Evolutionary conservation across 1,140 invertebrate species (phyloP).

Genomic region (Hestina assimilis): DNA sequence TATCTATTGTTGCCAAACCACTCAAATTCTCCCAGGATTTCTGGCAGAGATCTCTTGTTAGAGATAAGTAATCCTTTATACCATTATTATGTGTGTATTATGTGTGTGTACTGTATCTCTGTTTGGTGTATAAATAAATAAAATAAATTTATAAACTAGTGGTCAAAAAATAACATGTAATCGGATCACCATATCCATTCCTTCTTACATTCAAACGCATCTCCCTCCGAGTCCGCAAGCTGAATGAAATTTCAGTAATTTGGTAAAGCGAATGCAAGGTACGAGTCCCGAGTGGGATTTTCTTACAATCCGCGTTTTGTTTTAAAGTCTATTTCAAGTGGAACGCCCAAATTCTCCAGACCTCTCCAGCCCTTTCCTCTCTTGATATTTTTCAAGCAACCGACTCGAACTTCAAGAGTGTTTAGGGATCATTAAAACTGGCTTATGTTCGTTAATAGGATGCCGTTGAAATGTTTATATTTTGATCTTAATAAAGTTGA

Average conservation of each 20-base stretch:
- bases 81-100: no score
- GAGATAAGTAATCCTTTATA: no score
- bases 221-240: conserved; percentile 55
- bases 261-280: conserved; percentile 75
- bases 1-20: no score
- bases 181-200: conserved; percentile 36
- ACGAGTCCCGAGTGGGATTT: conserved; percentile 62
- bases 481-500: conserved; percentile 30
- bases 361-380: conserved; percentile 14
- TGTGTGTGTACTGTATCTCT: no score
- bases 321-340: conserved; percentile 61
- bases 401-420: conserved; percentile 20
- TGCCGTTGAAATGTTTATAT: conserved; percentile 28
- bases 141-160: no score
- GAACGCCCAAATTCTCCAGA: conserved; percentile 40
- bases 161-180: no score
- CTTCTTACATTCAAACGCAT: conserved; percentile 30
- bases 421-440: conserved; percentile 36
- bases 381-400: conserved; percentile 14
- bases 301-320: conserved; percentile 71
- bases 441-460: conserved; percentile 34
- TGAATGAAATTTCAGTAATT: conserved; percentile 77
- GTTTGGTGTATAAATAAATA: no score
- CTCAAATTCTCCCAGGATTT: no score
- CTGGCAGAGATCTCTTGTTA: no score